Conservation (phyloP, 2,888 invertebrate species). For the Thumatha senex region DNA sequence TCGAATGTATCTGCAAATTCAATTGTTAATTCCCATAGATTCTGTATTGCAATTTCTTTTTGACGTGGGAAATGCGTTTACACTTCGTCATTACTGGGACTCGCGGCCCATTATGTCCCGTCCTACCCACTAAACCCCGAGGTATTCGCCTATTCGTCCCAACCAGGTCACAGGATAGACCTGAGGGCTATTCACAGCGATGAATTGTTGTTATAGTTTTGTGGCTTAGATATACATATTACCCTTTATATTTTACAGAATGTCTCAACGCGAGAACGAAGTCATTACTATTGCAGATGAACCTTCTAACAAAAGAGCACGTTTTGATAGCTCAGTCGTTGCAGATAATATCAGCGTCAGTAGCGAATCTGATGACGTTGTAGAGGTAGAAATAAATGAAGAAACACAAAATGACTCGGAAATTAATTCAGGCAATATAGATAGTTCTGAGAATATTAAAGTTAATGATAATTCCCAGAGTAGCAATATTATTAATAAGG, state of each 20-base stretch:
- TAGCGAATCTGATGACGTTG: constrained; percentile 51
- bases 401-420: constrained; percentile 9
- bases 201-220: neutral
- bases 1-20: too few relatives aligned
- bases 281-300: constrained; percentile 56
- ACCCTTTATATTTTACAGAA: constrained; percentile 36
- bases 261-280: constrained; percentile 38
- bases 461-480: neutral
- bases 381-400: constrained; percentile 16
- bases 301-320: constrained; percentile 55
- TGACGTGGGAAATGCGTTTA: too few relatives aligned
- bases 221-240: neutral
- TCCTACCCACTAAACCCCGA: too few relatives aligned
- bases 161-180: too few relatives aligned
- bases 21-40: too few relatives aligned
- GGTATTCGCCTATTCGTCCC: too few relatives aligned
- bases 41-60: too few relatives aligned
- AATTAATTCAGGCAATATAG: constrained; percentile 7
- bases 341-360: constrained; percentile 64
- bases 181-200: too few relatives aligned
- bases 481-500: too few relatives aligned
- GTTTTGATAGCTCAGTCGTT: constrained; percentile 40
- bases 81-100: too few relatives aligned
- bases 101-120: too few relatives aligned
- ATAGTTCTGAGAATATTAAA: constrained; percentile 5